Evolutionary conservation across 2,113 vertebrate genomes (phyloP).

Genomic region (Ptychochromis oligacanthus): DNA sequence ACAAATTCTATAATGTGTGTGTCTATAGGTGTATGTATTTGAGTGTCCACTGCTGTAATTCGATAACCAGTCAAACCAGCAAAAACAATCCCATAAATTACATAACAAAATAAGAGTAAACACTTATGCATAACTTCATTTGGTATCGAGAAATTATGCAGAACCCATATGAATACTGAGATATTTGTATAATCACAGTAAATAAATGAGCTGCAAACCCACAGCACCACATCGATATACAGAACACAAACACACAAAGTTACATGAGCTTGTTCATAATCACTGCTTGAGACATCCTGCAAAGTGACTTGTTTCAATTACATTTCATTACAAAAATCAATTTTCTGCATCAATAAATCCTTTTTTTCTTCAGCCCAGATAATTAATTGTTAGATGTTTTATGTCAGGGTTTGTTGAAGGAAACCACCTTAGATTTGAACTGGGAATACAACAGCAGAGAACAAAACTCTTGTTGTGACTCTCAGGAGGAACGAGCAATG

Average conservation of each 20-base stretch:
- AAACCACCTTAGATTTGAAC: slow-evolving; percentile 34
- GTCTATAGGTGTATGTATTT: slow-evolving; percentile 10
- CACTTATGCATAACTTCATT: neutral
- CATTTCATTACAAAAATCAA: slow-evolving; percentile 64
- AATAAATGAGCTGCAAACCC: slow-evolving; percentile 8
- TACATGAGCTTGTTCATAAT: slow-evolving; percentile 23
- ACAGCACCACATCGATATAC: neutral
- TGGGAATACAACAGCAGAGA: slow-evolving; percentile 27
- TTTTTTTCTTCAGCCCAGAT: slow-evolving; percentile 8
- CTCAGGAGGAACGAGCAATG: slow-evolving; percentile 29
- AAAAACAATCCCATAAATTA: neutral
- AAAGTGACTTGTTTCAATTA: slow-evolving; percentile 57
- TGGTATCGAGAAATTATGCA: neutral
- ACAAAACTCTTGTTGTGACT: slow-evolving; percentile 34
- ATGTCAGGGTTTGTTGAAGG: slow-evolving; percentile 53
- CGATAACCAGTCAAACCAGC: slow-evolving; percentile 24
- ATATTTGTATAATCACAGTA: slow-evolving; percentile 19
- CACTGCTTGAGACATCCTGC: slow-evolving; percentile 25
- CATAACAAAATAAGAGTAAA: neutral
- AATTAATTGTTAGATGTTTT: slow-evolving; percentile 71
- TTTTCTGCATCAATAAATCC: slow-evolving; percentile 67
- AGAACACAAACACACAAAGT: slow-evolving; percentile 1
- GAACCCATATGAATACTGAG: neutral
- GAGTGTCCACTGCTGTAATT: slow-evolving; percentile 19
- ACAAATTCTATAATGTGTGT: slow-evolving; percentile 5